A percentile compares a stretch with the other conserved stretches of the same genome.
These are phyloP conservation scores for Cyprinodon brontotheroides DNA, from an alignment of 2,113 vertebrate species.

Conservation along the genomic window DNA sequence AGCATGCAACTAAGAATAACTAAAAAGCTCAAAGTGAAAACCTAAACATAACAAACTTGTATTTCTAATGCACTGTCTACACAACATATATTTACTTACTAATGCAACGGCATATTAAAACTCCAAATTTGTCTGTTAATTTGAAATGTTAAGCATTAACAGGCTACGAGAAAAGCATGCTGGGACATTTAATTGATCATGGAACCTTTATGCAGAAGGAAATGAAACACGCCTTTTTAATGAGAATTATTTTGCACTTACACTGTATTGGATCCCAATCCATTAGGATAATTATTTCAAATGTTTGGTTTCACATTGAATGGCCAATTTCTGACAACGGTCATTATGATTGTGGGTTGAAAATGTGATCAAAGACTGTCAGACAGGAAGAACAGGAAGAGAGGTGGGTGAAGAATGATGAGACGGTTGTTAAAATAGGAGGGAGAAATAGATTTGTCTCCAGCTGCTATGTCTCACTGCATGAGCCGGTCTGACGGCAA, in stretches of 20 bases:
- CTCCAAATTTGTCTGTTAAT: not conserved
- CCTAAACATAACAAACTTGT: not conserved
- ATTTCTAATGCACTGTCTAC: not conserved
- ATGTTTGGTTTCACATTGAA: slow-evolving; percentile 25
- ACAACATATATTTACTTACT: not conserved
- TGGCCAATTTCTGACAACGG: slow-evolving; percentile 38
- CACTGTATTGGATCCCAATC: slow-evolving; percentile 21
- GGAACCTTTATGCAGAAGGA: not conserved
- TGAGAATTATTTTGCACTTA: slow-evolving; percentile 6
- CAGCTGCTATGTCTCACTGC: slow-evolving; percentile 68
- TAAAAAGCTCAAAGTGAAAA: no score
- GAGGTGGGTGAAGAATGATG: slow-evolving; percentile 28
- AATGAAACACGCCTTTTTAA: not conserved
- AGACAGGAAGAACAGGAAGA: slow-evolving; percentile 19
- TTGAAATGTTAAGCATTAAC: not conserved
- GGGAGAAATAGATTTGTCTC: slow-evolving; percentile 77
- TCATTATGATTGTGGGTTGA: slow-evolving; percentile 31
- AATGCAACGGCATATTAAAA: not conserved
- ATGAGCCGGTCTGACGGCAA: slow-evolving; percentile 67
- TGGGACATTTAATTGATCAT: slow-evolving; percentile 21
- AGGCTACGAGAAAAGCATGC: not conserved
- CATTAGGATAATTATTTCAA: slow-evolving; percentile 6
- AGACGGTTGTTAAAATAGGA: slow-evolving; percentile 15
- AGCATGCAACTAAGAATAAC: no score
- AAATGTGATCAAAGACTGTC: slow-evolving; percentile 43